Evolutionary conservation across 2,113 vertebrate species (phyloP).

Genomic region (Hemicordylus capensis): DNA sequence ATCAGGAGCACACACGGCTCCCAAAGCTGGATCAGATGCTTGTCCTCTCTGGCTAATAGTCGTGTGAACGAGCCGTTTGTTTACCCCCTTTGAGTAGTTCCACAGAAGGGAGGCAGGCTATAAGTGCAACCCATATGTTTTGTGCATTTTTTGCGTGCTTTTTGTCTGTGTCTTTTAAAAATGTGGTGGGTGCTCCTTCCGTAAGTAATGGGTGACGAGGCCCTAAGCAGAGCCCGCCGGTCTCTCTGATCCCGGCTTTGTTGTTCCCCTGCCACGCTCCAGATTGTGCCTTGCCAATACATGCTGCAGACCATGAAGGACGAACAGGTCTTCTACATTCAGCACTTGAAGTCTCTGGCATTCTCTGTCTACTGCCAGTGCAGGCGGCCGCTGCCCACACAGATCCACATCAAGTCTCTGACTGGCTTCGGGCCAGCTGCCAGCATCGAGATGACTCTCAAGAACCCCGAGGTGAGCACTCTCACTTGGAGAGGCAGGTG

Average conservation of each 20-base stretch:
- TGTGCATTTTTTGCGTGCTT: no score
- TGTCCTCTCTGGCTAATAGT: no score
- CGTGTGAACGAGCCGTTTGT: no score
- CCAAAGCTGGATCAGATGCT: no score
- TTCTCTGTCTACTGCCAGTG: constrained; percentile 97
- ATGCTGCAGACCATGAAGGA: constrained; percentile 96
- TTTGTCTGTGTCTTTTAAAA: no score
- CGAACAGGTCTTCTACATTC: constrained; percentile 91
- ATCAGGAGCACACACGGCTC: no score
- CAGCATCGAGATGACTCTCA: constrained; percentile 86
- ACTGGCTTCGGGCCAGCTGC: constrained; percentile 96
- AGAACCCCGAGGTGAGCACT: constrained; percentile 84
- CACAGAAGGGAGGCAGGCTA: no score
- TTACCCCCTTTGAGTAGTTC: no score
- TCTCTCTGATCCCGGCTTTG: background rate
- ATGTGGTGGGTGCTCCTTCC: background rate
- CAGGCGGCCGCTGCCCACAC: constrained; percentile 87
- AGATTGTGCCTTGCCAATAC: constrained; percentile 97
- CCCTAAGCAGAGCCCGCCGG: background rate
- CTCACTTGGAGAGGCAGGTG: background rate
- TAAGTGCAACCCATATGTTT: no score
- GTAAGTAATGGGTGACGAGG: no score
- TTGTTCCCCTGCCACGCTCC: constrained; percentile 13
- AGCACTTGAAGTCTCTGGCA: constrained; percentile 94
- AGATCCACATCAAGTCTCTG: constrained; percentile 95